phyloP scores from a whole-genome alignment of 2,797 vertebrate genomes.

The Hylomyscus alleni region DNA sequence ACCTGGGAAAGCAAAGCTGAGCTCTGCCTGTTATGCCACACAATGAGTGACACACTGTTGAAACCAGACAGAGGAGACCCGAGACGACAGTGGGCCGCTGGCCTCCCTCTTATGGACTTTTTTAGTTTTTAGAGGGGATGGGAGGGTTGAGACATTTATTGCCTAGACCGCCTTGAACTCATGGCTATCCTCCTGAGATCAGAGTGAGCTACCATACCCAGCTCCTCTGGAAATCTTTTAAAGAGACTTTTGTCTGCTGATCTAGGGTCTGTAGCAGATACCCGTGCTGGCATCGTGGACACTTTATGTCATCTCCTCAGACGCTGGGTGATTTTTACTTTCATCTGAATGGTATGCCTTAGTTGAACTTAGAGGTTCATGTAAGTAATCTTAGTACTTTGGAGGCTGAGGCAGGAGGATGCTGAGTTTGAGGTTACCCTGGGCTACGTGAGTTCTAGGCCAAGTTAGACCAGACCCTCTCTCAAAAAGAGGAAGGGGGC shows the following conservation, averaged over 20 bases:
- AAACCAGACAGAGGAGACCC: not conserved
- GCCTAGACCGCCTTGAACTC: not conserved
- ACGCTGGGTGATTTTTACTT: not conserved
- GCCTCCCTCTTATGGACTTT: not conserved
- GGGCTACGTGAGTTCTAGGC: not conserved
- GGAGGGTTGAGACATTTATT: not conserved
- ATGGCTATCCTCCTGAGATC: not conserved
- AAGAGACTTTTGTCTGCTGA: not conserved
- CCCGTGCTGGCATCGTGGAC: too few relatives aligned
- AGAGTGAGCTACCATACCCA: not conserved
- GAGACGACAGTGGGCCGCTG: not conserved
- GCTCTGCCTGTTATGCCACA: not conserved
- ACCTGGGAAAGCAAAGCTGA: not conserved
- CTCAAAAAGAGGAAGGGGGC: too few relatives aligned
- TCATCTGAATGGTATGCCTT: not conserved
- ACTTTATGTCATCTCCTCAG: not conserved
- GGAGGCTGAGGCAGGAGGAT: not conserved
- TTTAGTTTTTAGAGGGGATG: not conserved
- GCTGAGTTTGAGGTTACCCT: not conserved
- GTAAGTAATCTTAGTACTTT: not conserved
- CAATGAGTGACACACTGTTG: not conserved
- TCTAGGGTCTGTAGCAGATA: not conserved
- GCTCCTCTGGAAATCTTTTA: not conserved
- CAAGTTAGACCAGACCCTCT: not conserved
- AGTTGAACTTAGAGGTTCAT: not conserved